Conservation (phyloP, 2,113 vertebrate genomes). For the Neotoma lepida region DNA sequence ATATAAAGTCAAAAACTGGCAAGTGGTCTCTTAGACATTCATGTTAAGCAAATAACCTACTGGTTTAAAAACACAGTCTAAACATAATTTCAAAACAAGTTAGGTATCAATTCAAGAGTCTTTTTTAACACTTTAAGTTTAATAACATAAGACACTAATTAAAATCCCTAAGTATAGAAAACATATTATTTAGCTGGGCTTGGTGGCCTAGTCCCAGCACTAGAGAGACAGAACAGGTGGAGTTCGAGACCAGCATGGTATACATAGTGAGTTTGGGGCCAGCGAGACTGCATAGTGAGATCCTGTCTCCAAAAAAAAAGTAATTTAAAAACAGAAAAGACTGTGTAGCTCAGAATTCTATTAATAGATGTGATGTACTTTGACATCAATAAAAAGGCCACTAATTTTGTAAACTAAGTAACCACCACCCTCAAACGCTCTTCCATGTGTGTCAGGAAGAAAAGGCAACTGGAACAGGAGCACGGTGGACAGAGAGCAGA, state of each 20-base stretch:
- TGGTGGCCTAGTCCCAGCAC: not conserved
- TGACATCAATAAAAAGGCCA: slow-evolving; percentile 60
- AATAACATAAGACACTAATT: not conserved
- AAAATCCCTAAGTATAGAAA: slow-evolving; percentile 14
- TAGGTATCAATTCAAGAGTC: not conserved
- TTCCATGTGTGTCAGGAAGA: not conserved
- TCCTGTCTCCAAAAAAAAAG: not conserved
- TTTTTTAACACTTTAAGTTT: not conserved
- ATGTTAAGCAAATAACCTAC: not conserved
- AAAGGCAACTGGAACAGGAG: not conserved
- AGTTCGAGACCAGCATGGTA: not conserved
- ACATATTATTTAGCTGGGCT: not conserved
- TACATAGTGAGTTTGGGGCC: not conserved
- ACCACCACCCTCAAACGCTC: not conserved
- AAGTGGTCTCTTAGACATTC: not conserved
- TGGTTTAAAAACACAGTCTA: not conserved
- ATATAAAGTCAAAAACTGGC: slow-evolving; percentile 36
- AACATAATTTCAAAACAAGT: slow-evolving; percentile 9
- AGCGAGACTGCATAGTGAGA: not conserved
- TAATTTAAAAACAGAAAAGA: not conserved
- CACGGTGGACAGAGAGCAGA: not conserved
- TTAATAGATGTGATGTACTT: not conserved
- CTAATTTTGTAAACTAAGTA: slow-evolving; percentile 34
- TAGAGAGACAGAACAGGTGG: not conserved
- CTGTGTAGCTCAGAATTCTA: slow-evolving; percentile 47